These are phyloP conservation scores for Microtus montanus DNA, from an alignment of 2,113 vertebrate species.

Conservation along the genomic window DNA sequence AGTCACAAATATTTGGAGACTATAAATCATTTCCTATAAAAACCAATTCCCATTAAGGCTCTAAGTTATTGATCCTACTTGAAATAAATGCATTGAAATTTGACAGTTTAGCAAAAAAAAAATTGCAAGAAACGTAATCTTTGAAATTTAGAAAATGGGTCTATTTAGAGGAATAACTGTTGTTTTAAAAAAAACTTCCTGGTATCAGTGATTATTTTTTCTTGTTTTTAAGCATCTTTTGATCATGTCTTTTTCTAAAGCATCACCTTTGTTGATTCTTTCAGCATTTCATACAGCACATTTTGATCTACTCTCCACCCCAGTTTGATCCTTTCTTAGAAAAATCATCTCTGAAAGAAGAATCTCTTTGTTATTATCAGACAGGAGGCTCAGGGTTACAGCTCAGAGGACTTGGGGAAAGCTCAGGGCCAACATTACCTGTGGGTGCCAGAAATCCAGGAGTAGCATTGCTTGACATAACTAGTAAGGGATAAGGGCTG, in stretches of 20 bases:
- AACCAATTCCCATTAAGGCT: not conserved
- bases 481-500: not conserved
- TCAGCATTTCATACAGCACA: not conserved
- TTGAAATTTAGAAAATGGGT: constrained; percentile 48
- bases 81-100: not conserved
- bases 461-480: not conserved
- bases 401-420: not conserved
- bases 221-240: not conserved
- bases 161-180: not conserved
- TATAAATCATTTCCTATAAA: not conserved
- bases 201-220: not conserved
- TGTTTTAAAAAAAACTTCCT: constrained; percentile 39
- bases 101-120: constrained; percentile 5
- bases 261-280: not conserved
- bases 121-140: not conserved
- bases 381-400: not conserved
- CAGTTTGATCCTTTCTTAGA: constrained; percentile 25
- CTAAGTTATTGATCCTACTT: not conserved
- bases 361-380: constrained; percentile 8
- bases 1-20: not conserved
- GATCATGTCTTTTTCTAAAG: not conserved
- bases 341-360: constrained; percentile 28
- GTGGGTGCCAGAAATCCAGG: not conserved
- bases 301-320: not conserved
- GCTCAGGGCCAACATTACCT: not conserved